Base-by-base conservation (phyloP, 2,888 invertebrate genomes). In the Spicauda simplicius region DNA sequence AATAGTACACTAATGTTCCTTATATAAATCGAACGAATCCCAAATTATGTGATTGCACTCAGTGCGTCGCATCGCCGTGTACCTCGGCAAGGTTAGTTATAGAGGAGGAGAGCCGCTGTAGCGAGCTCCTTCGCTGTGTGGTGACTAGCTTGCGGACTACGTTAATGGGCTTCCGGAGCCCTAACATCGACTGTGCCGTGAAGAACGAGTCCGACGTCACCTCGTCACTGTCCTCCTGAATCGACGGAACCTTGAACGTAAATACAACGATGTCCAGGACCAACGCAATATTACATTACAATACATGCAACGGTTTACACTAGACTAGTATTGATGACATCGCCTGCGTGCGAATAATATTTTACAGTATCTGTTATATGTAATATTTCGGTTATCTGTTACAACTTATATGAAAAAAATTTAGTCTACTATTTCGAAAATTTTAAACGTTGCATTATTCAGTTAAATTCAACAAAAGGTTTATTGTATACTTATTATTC, bases 41-140 rank as follows among this genome's bases (percentile, higher is more conserved):
- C 25, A 52, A 61, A 58, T 64, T 45, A 66, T 82, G 85, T 83
- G 83, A 87, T 83, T 87, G 86, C 87, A 87, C 87, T 72, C 81
- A 76, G 60, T 71, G 75, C 78, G 75, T 76, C 77, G 76, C 76
- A 71, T 73, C 72, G 81, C 83, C 85, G 83, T 83, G 80, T 93
- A 93, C 93, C 93, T 93, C 93, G 77, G 91, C 75, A 80, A 93
- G 87, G 83, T 93, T 93, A 87, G 87, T 93, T 71, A 93, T 87
- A 80, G 93, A 91, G 83, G 87, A 86, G 78, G 93, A 90, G 74
- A 91, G 88, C 76, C 90, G 86, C 76, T 93, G 93, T 81, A 92
- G 85, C 72, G 90, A 93, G 74, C 84, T 86, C 86, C 91, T 88
- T 78, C 92, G 89, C 73, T 90, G 93, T 73, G 90, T 86, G 70